These are phyloP conservation scores for Pelecanus crispus DNA, from an alignment of 2,113 vertebrate genomes.

Conservation along the genomic window DNA sequence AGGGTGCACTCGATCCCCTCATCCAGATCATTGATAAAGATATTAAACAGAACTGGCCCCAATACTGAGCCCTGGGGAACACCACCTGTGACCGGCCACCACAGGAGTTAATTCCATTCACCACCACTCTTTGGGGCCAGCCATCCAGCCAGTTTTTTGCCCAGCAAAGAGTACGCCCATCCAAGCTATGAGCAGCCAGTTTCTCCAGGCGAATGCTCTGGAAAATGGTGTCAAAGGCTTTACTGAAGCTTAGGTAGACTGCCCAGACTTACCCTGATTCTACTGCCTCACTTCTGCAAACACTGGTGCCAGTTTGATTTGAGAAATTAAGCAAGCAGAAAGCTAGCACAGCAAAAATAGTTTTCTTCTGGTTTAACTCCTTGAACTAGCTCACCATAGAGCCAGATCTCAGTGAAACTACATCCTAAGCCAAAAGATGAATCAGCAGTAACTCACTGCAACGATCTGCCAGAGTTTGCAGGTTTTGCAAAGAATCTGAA, in stretches of 20 bases:
- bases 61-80: neutral
- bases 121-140: neutral
- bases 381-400: neutral
- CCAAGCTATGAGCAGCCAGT: neutral
- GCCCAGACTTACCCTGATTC: neutral
- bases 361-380: neutral
- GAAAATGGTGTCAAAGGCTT: neutral
- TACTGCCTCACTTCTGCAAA: neutral
- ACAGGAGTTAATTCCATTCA: neutral
- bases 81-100: neutral
- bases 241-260: neutral
- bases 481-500: constrained; percentile 15
- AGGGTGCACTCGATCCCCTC: neutral
- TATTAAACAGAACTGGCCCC: neutral
- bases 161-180: too few relatives aligned
- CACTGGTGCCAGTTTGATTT: neutral
- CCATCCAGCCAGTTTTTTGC: neutral
- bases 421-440: constrained; percentile 20
- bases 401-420: neutral
- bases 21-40: neutral
- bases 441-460: neutral
- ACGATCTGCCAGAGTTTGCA: constrained; percentile 12
- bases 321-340: neutral
- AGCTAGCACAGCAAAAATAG: neutral
- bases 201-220: neutral